Conservation (phyloP, 2,797 vertebrate genomes). For the Mionectes olivaceus region DNA sequence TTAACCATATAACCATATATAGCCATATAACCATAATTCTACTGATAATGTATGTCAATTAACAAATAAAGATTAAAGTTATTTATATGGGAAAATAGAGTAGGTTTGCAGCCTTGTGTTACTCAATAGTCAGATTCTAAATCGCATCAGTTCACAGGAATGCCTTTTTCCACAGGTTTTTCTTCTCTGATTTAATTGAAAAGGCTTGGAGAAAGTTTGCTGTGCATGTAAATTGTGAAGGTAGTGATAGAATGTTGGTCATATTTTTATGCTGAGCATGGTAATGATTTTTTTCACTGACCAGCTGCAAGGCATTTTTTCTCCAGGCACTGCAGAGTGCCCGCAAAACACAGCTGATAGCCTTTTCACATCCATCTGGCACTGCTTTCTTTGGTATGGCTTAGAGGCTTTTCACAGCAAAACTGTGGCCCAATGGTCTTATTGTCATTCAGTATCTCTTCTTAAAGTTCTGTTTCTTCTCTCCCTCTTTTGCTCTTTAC, state of each 20-base stretch:
- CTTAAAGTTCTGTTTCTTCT: conserved; percentile 39
- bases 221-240: not conserved
- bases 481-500: not conserved
- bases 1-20: too few species aligned
- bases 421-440: not conserved
- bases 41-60: not conserved
- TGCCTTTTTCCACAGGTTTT: not conserved
- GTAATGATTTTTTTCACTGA: conserved; percentile 26
- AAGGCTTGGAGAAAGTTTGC: not conserved
- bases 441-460: not conserved
- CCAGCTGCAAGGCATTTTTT: not conserved
- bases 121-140: not conserved
- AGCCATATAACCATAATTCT: not conserved
- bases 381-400: not conserved
- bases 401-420: conserved; percentile 1
- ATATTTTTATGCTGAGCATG: not conserved
- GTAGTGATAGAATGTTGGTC: not conserved
- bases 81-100: not conserved
- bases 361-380: conserved; percentile 36
- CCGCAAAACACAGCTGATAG: conserved; percentile 20
- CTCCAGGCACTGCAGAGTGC: not conserved
- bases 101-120: not conserved
- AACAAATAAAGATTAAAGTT: not conserved
- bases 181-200: conserved; percentile 27
- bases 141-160: not conserved